phyloP scores from a whole-genome alignment of 1,140 invertebrate species.

The Carposina sasakii region DNA sequence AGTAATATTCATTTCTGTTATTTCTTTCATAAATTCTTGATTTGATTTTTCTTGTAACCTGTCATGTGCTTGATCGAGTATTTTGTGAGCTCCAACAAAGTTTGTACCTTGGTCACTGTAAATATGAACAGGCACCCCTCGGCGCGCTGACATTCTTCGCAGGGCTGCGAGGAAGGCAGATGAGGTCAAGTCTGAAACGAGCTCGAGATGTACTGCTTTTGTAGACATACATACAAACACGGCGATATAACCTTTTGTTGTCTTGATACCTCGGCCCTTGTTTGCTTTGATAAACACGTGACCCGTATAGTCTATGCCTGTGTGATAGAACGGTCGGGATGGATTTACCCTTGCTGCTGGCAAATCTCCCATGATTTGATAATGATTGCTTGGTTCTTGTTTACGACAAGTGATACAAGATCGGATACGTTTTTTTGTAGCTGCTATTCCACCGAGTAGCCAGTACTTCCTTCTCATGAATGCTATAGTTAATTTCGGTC shows the following conservation, averaged over 20 bases:
- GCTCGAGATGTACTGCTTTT: slow-evolving; percentile 36
- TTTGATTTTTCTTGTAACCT: background rate
- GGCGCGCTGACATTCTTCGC: slow-evolving; percentile 28
- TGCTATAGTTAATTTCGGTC: too few relatives aligned
- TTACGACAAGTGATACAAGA: background rate
- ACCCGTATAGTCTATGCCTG: slow-evolving; percentile 43
- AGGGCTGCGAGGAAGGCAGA: slow-evolving; percentile 32
- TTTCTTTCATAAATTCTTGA: background rate
- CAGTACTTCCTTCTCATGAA: background rate
- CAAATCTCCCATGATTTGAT: slow-evolving; percentile 45
- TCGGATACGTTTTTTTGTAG: background rate
- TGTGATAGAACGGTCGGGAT: slow-evolving; percentile 24
- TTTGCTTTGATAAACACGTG: slow-evolving; percentile 29
- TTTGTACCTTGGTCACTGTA: slow-evolving; percentile 46
- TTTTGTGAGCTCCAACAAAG: slow-evolving; percentile 29
- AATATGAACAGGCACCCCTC: slow-evolving; percentile 16
- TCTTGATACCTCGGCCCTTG: slow-evolving; percentile 9
- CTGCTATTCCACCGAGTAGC: background rate
- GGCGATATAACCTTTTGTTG: slow-evolving; percentile 21
- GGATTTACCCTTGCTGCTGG: slow-evolving; percentile 30
- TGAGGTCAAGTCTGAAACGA: slow-evolving; percentile 29
- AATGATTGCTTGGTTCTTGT: background rate
- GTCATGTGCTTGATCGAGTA: background rate
- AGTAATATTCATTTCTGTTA: background rate
- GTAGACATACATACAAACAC: slow-evolving; percentile 34